Conservation (phyloP, 2,113 vertebrate species). For the Odobenus rosmarus region DNA sequence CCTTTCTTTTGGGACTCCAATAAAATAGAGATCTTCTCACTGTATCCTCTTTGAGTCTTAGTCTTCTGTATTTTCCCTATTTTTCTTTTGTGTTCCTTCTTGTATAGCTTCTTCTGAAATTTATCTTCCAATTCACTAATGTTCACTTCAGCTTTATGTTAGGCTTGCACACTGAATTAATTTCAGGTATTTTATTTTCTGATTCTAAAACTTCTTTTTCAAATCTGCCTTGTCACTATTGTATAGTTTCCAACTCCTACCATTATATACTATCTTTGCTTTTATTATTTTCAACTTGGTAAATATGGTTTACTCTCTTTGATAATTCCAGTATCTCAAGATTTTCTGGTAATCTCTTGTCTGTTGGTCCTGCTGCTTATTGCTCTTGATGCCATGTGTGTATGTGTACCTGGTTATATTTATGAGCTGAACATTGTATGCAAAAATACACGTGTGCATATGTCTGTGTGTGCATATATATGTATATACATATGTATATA, state of each 20-base stretch:
- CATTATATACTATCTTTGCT: background rate
- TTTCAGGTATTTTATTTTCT: background rate
- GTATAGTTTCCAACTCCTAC: constrained; percentile 23
- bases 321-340: background rate
- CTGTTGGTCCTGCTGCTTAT: background rate
- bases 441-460: background rate
- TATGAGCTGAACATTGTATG: background rate
- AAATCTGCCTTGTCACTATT: background rate
- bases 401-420: background rate
- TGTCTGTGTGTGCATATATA: too few species aligned
- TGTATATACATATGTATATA: too few species aligned
- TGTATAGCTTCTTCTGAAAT: background rate
- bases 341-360: background rate
- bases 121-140: background rate
- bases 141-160: background rate
- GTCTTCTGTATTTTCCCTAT: background rate
- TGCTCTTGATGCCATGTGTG: background rate
- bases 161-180: background rate
- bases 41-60: background rate
- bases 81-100: background rate
- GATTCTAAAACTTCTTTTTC: constrained; percentile 26
- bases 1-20: background rate
- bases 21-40: background rate
- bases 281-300: background rate
- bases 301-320: background rate